phyloP scores from a whole-genome alignment of 2,888 invertebrate genomes.

The Lasioglossum marginatum region DNA sequence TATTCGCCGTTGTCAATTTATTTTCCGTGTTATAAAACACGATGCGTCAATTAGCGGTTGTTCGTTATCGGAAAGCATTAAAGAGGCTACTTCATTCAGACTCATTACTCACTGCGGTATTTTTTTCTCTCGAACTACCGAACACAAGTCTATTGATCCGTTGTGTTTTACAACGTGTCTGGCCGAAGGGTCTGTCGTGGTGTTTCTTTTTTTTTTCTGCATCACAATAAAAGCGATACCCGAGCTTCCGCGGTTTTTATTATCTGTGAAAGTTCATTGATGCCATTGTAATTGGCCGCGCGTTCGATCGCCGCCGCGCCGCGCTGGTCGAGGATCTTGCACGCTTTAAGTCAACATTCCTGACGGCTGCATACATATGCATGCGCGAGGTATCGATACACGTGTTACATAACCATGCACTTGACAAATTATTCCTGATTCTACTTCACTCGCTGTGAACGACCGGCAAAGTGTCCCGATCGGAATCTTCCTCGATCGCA shows the following conservation, averaged over 20 bases:
- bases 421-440: constrained; percentile 35
- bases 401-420: constrained; percentile 39
- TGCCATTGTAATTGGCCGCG: constrained; percentile 25
- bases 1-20: background rate
- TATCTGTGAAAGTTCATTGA: constrained; percentile 44
- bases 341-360: constrained; percentile 22
- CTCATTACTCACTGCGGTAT: constrained; percentile 18
- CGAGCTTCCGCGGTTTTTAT: constrained; percentile 9
- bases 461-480: background rate
- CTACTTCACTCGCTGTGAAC: background rate
- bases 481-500: background rate
- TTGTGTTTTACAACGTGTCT: background rate
- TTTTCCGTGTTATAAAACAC: background rate
- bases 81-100: constrained; percentile 5
- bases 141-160: constrained; percentile 10
- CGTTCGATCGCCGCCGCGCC: background rate
- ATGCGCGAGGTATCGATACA: background rate
- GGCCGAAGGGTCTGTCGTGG: background rate
- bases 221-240: background rate
- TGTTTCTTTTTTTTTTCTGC: background rate
- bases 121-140: background rate
- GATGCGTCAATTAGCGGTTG: constrained; percentile 30
- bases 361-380: constrained; percentile 9
- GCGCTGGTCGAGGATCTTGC: background rate
- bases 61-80: constrained; percentile 22